Percentiles rank a stretch among this genome's conserved stretches.
These are phyloP conservation scores for Dicerorhinus sumatrensis DNA, from an alignment of 2,113 vertebrate species.

Conservation along the genomic window DNA sequence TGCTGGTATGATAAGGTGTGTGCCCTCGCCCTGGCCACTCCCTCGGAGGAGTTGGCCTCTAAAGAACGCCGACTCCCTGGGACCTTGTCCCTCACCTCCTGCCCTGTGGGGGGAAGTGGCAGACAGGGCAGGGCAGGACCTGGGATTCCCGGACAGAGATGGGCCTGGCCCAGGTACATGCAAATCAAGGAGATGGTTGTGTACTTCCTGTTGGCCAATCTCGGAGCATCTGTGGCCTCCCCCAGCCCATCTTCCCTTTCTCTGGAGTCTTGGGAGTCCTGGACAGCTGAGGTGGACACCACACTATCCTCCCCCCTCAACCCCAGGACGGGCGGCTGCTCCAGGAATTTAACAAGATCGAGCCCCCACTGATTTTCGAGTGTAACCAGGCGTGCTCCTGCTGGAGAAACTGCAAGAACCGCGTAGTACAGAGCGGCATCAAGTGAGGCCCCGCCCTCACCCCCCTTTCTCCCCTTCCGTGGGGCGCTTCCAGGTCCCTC, in stretches of 20 bases:
- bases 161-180: neutral
- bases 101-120: neutral
- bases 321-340: constrained; percentile 93
- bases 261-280: neutral
- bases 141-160: neutral
- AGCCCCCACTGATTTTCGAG: constrained; percentile 96
- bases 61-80: too few relatives aligned
- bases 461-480: neutral
- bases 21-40: neutral
- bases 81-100: neutral
- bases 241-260: neutral
- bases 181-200: neutral
- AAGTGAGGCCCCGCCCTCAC: constrained; percentile 86
- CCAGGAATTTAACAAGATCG: constrained; percentile 97
- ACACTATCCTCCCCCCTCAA: neutral
- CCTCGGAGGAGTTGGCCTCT: neutral
- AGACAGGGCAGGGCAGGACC: neutral
- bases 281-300: neutral
- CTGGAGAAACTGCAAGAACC: constrained; percentile 94
- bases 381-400: constrained; percentile 96
- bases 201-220: neutral
- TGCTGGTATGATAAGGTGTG: constrained; percentile 97
- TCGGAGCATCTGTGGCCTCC: neutral
- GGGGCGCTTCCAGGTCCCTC: neutral
- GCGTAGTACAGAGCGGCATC: constrained; percentile 95